Conservation (phyloP, 1,140 invertebrate genomes). For the Contarinia nasturtii region DNA sequence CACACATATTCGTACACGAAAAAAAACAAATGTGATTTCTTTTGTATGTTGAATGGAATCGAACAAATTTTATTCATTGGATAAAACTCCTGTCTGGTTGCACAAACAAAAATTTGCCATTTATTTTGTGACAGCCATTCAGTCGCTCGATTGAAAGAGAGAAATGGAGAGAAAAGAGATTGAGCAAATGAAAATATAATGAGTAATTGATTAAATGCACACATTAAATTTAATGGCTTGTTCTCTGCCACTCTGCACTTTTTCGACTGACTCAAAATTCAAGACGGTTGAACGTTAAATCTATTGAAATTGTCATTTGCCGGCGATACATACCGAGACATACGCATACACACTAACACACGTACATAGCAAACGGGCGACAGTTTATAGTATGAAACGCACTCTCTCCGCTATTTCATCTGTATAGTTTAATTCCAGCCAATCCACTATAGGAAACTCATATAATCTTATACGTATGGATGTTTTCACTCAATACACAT, state of each 20-base stretch:
- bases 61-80: background rate
- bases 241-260: background rate
- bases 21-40: background rate
- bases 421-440: too few species aligned
- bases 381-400: too few species aligned
- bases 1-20: background rate
- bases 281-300: too few species aligned
- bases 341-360: too few species aligned
- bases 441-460: too few species aligned
- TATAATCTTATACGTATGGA: too few species aligned
- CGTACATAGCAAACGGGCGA: too few species aligned
- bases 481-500: too few species aligned
- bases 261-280: background rate
- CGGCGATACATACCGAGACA: too few species aligned
- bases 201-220: background rate
- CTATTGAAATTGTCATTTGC: too few species aligned
- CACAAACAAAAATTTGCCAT: background rate
- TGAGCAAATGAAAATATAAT: background rate
- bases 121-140: background rate
- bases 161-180: background rate
- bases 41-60: background rate
- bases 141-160: background rate
- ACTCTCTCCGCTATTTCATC: too few species aligned
- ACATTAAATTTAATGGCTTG: background rate
- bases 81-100: background rate